Conservation (phyloP, 2,888 invertebrate species). For the Meghimatium bilineatum region DNA sequence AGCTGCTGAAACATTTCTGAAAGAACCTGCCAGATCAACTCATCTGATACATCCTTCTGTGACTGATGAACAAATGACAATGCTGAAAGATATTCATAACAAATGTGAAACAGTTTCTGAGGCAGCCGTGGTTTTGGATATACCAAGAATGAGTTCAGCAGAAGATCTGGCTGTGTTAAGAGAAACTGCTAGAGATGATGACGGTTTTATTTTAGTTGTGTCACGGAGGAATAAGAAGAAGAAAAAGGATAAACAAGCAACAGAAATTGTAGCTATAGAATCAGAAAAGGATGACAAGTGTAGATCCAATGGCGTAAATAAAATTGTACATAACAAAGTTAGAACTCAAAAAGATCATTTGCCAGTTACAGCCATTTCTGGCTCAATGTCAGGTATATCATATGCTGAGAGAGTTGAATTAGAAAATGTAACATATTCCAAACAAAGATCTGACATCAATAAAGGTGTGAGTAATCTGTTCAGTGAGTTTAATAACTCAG, state of each 20-base stretch:
- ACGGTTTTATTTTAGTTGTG: slow-evolving; percentile 5
- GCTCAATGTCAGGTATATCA: neutral
- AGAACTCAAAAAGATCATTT: neutral
- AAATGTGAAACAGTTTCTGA: neutral
- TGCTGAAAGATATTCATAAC: neutral
- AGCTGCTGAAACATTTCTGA: neutral
- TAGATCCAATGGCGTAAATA: neutral
- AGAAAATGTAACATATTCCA: neutral
- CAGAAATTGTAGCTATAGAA: neutral
- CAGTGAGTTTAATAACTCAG: neutral
- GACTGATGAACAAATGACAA: neutral
- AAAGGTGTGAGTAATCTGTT: neutral
- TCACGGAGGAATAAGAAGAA: neutral
- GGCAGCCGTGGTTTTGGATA: neutral
- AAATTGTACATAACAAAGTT: neutral
- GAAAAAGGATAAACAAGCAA: neutral
- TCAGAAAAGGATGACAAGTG: neutral
- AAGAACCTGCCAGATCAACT: neutral
- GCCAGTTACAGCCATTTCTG: neutral
- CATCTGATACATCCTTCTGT: neutral
- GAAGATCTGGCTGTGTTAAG: neutral
- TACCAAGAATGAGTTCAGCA: neutral
- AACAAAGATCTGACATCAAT: neutral
- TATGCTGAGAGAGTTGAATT: neutral
- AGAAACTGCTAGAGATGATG: neutral